Percentiles rank a stretch among this genome's conserved stretches.
These are phyloP conservation scores for Phylloscopus whistleri DNA, from an alignment of 2,113 vertebrate species.

Conservation along the genomic window DNA sequence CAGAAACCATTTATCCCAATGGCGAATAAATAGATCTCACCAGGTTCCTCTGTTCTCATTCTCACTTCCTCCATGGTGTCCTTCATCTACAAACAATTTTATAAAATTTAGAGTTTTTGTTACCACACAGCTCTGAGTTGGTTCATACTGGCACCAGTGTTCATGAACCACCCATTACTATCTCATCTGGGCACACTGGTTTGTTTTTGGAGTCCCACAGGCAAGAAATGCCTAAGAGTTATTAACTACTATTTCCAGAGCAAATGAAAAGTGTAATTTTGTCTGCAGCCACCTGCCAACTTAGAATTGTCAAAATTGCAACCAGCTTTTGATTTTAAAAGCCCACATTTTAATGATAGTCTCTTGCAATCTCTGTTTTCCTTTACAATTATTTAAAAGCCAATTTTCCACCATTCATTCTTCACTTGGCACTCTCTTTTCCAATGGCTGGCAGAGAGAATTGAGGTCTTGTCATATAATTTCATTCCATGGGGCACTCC, in stretches of 20 bases:
- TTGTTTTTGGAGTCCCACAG: background rate
- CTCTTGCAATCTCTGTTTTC: conserved; percentile 18
- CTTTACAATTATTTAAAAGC: background rate
- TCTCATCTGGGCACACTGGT: background rate
- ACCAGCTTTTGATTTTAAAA: conserved; percentile 32
- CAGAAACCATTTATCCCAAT: background rate
- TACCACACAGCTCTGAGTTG: background rate
- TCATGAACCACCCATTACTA: background rate
- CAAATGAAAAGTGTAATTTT: conserved; percentile 44
- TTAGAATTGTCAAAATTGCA: conserved; percentile 29
- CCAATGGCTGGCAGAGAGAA: background rate
- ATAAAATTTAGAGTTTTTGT: background rate
- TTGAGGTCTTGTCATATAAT: background rate
- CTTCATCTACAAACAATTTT: background rate
- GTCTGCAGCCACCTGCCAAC: conserved; percentile 26
- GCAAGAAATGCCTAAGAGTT: conserved; percentile 23
- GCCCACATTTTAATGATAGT: background rate
- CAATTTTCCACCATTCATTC: conserved; percentile 33
- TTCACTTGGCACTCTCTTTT: conserved; percentile 7
- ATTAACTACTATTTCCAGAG: conserved; percentile 29
- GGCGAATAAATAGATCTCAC: background rate
- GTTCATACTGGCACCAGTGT: background rate
- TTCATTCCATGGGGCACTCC: conserved; percentile 18
- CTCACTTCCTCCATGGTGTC: background rate
- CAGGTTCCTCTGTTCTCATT: background rate